Conservation (phyloP, 2,797 vertebrate genomes). For the Macrochelys suwanniensis region DNA sequence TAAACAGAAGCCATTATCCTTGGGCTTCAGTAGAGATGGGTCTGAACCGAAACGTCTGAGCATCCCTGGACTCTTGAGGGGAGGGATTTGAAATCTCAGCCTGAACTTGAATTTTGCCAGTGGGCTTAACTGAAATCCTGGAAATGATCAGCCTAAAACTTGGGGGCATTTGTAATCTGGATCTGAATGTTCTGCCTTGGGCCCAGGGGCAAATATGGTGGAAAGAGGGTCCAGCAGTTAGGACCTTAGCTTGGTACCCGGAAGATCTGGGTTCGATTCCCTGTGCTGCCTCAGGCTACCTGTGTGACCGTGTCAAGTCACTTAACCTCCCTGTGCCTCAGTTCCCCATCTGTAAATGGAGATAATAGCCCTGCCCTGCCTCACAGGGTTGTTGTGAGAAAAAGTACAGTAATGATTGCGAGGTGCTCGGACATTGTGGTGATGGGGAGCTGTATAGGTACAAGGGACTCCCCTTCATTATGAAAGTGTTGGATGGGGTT, state of each 20-base stretch:
- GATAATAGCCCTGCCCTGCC: neutral
- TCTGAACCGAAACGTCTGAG: neutral
- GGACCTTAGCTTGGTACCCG: neutral
- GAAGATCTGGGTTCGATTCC: accelerated
- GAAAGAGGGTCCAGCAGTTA: accelerated
- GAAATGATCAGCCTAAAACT: neutral
- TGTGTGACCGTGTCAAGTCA: neutral
- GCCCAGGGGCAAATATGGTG: neutral
- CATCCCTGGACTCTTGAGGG: neutral
- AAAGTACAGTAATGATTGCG: neutral
- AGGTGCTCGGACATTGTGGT: neutral
- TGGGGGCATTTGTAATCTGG: neutral
- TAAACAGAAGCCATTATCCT: neutral
- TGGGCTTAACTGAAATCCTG: neutral
- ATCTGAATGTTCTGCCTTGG: neutral
- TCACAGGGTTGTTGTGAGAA: neutral
- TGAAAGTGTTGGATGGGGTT: neutral
- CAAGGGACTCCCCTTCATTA: neutral
- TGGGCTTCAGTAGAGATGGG: neutral
- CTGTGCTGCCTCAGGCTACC: neutral
- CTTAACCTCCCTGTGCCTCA: neutral
- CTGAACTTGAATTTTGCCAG: neutral
- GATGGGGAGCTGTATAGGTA: neutral
- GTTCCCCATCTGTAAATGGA: neutral
- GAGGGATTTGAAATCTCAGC: neutral